Percentiles rank a stretch among this genome's conserved stretches.
These are phyloP conservation scores for Drosophila neotestacea DNA, from an alignment of 2,888 invertebrate genomes.

Conservation along the genomic window DNA sequence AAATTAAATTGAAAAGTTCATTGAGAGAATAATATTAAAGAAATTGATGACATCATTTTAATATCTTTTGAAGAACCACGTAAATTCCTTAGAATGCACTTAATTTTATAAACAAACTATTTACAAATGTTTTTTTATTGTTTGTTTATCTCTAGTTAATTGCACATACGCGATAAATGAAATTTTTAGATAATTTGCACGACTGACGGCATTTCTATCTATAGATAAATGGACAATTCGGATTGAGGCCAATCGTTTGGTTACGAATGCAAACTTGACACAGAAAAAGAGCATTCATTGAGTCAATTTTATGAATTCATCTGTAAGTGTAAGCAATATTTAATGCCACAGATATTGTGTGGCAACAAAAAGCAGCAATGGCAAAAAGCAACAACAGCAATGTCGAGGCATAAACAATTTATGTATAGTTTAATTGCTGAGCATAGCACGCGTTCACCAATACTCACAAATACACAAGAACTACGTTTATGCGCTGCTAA, in stretches of 20 bases:
- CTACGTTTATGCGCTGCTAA: conserved; percentile 39
- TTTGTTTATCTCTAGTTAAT: conserved; percentile 5
- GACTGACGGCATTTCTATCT: conserved; percentile 43
- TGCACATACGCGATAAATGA: conserved; percentile 19
- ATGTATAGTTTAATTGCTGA: conserved; percentile 49
- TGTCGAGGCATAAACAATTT: conserved; percentile 52
- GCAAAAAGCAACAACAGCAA: conserved; percentile 15
- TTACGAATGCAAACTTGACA: conserved; percentile 69
- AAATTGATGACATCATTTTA: neutral
- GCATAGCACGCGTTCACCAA: conserved; percentile 41
- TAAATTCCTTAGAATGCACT: neutral
- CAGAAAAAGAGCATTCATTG: conserved; percentile 56
- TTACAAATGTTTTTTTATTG: neutral
- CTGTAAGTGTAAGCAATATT: conserved; percentile 67
- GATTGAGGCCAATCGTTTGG: conserved; percentile 55
- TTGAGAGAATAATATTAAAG: neutral
- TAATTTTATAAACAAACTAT: neutral
- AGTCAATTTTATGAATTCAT: conserved; percentile 63
- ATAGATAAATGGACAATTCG: conserved; percentile 25
- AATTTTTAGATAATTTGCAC: conserved; percentile 23
- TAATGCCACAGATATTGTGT: conserved; percentile 46
- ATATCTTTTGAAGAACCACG: neutral
- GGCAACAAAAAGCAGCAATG: conserved; percentile 33
- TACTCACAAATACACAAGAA: neutral
- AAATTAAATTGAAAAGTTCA: too few species aligned